A percentile compares a stretch with the other conserved stretches of the same genome.
Evolutionary conservation across 2,888 invertebrate species (phyloP).

Genomic region (Amblyjoppa fuscipennis): DNA sequence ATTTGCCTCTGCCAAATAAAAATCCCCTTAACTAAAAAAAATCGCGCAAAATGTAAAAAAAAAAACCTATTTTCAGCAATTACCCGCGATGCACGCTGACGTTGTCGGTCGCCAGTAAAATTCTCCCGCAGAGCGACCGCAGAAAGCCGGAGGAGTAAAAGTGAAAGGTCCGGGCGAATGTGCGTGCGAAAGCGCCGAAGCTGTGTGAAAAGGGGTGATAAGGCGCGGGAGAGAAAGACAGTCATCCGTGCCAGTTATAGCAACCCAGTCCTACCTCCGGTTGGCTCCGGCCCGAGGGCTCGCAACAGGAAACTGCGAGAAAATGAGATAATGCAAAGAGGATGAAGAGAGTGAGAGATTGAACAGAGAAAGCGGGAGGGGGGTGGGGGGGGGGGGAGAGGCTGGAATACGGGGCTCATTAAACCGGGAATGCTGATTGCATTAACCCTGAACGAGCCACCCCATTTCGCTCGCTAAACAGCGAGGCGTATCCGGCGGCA

Average conservation of each 20-base stretch:
- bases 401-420: constrained; percentile 80
- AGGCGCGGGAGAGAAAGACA: constrained; percentile 17
- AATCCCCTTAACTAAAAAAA: background rate
- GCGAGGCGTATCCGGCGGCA: constrained; percentile 73
- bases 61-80: background rate
- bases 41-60: background rate
- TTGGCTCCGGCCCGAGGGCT: constrained; percentile 48
- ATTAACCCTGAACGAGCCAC: constrained; percentile 78
- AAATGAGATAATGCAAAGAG: constrained; percentile 62
- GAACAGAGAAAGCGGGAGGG: constrained; percentile 65
- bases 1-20: no score
- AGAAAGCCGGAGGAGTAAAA: constrained; percentile 41
- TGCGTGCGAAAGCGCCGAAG: constrained; percentile 26
- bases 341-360: constrained; percentile 58
- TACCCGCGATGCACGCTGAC: background rate
- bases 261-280: constrained; percentile 5
- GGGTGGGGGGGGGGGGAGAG: constrained; percentile 67
- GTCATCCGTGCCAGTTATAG: background rate
- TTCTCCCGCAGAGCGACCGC: constrained; percentile 22
- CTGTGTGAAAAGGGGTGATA: constrained; percentile 37
- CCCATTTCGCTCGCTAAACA: constrained; percentile 77
- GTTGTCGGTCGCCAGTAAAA: background rate
- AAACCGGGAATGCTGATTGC: constrained; percentile 83
- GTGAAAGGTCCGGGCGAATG: constrained; percentile 52
- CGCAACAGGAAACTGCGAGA: constrained; percentile 60